Base-by-base conservation (phyloP, 2,888 invertebrate species). In the Noctua pronuba region DNA sequence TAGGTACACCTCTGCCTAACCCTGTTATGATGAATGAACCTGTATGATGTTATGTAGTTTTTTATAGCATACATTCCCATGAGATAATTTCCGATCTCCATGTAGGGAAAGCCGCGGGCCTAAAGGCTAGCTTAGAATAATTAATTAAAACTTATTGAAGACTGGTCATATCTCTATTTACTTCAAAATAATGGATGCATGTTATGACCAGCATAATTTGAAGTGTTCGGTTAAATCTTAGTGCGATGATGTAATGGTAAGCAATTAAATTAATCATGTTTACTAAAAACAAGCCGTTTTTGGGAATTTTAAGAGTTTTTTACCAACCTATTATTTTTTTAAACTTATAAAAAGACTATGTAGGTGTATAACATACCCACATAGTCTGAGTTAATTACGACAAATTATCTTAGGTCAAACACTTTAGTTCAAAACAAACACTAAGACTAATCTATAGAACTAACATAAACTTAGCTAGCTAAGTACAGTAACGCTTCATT, bases 181-280 rank as follows among this genome's bases (percentile, higher is more conserved):
- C n/a, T n/a, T n/a, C 16, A 31, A 16, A 65, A 68, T 24, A 58
- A 41, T 41, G 2, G 11, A 49, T 35, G 18, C 5, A 44, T 11
- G 6, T 62, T 21, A 60, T n/a, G 46, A 66, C 21, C 24, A 68
- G 21, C 16, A 1, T 28, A 74, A 55, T 69, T 72, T 6, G 7
- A 64, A 11, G n/a, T 60, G 10, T 60, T 55, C 55, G 7, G 16
- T 24, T 64, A 35, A 67, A 67, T 49, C 52, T 74, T 21, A 24
- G 2, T 28, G 13, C 65, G 82, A 70, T 83, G 86, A 83, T 82
- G 76, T 69, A 72, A 83, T 70, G 1, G 7, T 11, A 46, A 58
- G 38, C 24, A 68, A 82, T 85, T 80, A 68, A 70, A 41, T n/a
- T 18, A 67, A 55, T 18, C 2, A 46, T 55, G 31, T 66, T 73